Percentiles rank a stretch among this genome's conserved stretches.
These are phyloP conservation scores for Eriocheir sinensis DNA, from an alignment of 1,140 invertebrate species.

Conservation along the genomic window DNA sequence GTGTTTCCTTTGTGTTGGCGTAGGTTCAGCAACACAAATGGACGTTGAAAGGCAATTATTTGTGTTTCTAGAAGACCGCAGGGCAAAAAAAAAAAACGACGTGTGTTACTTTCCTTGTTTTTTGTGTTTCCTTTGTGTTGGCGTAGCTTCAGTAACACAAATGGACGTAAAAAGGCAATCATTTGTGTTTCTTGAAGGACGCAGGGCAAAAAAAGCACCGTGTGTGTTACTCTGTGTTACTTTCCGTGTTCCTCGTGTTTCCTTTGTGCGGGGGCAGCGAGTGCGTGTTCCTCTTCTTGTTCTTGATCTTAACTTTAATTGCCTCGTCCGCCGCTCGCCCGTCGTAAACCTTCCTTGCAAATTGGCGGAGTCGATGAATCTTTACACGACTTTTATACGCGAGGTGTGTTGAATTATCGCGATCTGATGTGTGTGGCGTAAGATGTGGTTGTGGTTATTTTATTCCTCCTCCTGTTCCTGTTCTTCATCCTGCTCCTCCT, in stretches of 20 bases:
- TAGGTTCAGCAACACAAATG: no score
- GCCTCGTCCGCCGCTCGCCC: background rate
- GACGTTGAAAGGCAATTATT: no score
- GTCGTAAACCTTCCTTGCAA: background rate
- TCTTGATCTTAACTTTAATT: background rate
- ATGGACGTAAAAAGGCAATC: no score
- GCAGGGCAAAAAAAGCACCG: no score
- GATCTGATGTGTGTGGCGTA: background rate
- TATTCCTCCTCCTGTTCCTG: background rate
- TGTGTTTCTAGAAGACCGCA: no score
- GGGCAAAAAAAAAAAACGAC: no score
- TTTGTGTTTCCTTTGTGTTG: background rate
- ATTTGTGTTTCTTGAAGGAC: no score
- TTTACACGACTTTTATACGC: background rate
- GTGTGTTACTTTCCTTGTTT: no score
- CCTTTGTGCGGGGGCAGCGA: background rate
- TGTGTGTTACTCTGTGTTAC: no score
- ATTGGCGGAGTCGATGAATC: background rate
- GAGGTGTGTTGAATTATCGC: background rate
- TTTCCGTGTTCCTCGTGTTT: background rate
- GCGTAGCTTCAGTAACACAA: no score
- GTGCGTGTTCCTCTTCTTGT: no score
- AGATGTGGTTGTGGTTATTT: background rate
- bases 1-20: background rate
- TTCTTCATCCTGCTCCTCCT: background rate